Evolutionary conservation across 2,888 invertebrate species (phyloP).

Genomic region (Scaptomyza polygonia): DNA sequence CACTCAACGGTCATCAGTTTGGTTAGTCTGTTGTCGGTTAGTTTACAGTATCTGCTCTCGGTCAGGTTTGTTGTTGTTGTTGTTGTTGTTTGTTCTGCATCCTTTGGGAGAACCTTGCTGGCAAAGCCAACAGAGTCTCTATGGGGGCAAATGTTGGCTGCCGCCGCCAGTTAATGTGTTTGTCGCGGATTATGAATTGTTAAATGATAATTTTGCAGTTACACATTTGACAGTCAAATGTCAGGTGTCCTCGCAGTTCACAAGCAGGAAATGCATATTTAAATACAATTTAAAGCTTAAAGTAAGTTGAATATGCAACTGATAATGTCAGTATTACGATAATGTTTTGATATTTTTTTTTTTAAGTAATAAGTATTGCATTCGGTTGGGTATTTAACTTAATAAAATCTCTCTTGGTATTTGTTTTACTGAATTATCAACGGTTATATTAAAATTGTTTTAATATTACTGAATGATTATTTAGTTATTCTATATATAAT

Average conservation of each 20-base stretch:
- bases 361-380: no score
- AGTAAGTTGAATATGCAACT: neutral
- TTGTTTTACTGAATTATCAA: no score
- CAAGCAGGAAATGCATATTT: neutral
- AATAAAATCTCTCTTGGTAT: no score
- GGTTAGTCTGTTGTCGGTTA: constrained; percentile 21
- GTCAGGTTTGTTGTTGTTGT: neutral
- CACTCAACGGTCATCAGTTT: constrained; percentile 67
- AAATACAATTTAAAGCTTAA: neutral
- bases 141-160: constrained; percentile 4
- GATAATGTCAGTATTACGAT: neutral
- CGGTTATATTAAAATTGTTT: no score
- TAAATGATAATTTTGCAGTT: constrained; percentile 22
- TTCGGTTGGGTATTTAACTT: no score
- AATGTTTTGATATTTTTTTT: no score
- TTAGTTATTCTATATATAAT: no score
- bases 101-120: constrained; percentile 9
- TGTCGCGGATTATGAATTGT: constrained; percentile 46
- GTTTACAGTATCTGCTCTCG: constrained; percentile 9
- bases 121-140: neutral
- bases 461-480: no score
- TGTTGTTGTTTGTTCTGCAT: neutral
- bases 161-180: constrained; percentile 40
- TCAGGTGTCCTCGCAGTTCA: neutral
- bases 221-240: constrained; percentile 18